Evolutionary conservation across 2,113 vertebrate species (phyloP).

Genomic region (Paracanthobrama guichenoti): DNA sequence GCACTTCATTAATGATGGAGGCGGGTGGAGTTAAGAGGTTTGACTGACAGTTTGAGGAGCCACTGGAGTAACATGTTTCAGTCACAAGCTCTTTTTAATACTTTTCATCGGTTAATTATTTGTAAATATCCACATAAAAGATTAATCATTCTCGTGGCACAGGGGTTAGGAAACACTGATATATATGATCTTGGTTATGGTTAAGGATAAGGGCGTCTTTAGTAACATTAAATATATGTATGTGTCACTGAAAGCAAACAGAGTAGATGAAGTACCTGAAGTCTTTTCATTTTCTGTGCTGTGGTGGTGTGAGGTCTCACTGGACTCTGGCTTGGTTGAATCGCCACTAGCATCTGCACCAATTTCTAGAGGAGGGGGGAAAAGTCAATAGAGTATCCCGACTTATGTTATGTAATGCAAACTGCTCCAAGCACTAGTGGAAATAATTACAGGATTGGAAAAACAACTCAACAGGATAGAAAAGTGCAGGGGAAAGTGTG

Average conservation of each 20-base stretch:
- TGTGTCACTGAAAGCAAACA: background rate
- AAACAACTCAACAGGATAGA: constrained; percentile 40
- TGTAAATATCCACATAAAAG: too few species aligned
- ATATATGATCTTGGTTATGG: background rate
- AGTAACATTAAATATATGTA: background rate
- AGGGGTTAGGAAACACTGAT: too few species aligned
- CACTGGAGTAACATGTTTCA: too few species aligned
- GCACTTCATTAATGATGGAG: too few species aligned
- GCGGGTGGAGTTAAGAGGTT: too few species aligned
- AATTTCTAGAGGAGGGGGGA: constrained; percentile 55
- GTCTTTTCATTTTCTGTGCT: constrained; percentile 52
- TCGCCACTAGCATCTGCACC: constrained; percentile 48
- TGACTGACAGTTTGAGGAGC: too few species aligned
- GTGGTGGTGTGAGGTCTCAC: constrained; percentile 54
- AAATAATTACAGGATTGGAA: constrained; percentile 44
- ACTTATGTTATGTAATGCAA: constrained; percentile 22
- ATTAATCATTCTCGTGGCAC: too few species aligned
- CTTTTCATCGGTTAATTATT: too few species aligned
- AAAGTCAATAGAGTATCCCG: background rate
- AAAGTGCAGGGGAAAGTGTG: constrained; percentile 15
- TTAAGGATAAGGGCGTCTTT: background rate
- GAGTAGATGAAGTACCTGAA: constrained; percentile 44
- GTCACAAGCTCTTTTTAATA: too few species aligned
- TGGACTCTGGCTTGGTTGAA: constrained; percentile 51
- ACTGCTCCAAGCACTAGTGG: constrained; percentile 24